Conservation (phyloP, 2,888 invertebrate species). For the Amblyjoppa fuscipennis region DNA sequence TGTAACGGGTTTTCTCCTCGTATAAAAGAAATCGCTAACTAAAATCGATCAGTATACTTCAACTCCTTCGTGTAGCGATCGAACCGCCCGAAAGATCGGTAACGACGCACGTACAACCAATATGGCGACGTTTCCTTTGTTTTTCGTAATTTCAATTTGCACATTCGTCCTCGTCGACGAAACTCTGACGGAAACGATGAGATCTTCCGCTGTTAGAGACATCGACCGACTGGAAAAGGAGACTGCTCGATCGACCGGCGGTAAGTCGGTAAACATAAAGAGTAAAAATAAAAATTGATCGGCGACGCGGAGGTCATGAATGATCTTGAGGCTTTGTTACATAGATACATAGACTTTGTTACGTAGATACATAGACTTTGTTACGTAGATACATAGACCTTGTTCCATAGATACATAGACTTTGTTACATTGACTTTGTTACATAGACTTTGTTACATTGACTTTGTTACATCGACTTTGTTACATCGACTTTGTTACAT, state of each 20-base stretch:
- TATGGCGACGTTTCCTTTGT: constrained; percentile 7
- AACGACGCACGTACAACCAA: not conserved
- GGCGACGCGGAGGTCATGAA: too few relatives aligned
- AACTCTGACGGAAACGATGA: not conserved
- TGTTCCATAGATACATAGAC: too few relatives aligned
- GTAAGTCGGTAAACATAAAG: constrained; percentile 13
- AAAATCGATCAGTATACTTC: constrained; percentile 18
- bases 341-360: too few relatives aligned
- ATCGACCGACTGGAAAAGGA: not conserved
- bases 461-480: too few relatives aligned
- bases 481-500: too few relatives aligned
- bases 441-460: too few relatives aligned
- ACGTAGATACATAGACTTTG: too few relatives aligned
- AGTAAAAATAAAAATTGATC: not conserved
- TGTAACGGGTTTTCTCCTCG: not conserved
- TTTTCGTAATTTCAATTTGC: constrained; percentile 29
- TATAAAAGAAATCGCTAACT: constrained; percentile 43
- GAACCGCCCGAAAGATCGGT: not conserved
- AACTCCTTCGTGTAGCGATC: not conserved
- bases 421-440: too few relatives aligned
- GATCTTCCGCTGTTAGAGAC: not conserved
- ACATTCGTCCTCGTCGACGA: constrained; percentile 3
- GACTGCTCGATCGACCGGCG: not conserved
- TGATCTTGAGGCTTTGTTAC: too few relatives aligned
- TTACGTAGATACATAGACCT: too few relatives aligned